Evolutionary conservation across 2,888 invertebrate species (phyloP).

Genomic region (Nomada hirtipes): DNA sequence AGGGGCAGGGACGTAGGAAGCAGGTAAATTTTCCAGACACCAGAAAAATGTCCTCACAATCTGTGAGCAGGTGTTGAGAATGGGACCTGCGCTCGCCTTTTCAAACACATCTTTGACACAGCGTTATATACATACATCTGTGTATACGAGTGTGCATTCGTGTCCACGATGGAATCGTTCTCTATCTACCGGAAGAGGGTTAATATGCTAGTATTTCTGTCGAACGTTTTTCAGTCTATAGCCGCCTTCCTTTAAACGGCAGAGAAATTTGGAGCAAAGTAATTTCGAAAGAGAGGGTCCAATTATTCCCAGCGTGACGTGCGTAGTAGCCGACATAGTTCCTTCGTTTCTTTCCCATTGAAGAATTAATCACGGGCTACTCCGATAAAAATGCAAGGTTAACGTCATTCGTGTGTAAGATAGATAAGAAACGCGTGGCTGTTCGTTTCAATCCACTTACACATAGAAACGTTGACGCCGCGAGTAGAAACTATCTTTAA

Average conservation of each 20-base stretch:
- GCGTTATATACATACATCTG: not conserved
- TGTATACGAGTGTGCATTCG: not conserved
- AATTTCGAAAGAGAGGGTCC: not conserved
- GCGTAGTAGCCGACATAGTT: not conserved
- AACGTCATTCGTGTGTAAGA: slow-evolving; percentile 42
- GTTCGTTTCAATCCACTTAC: slow-evolving; percentile 12
- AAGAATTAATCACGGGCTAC: slow-evolving; percentile 22
- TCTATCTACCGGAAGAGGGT: not conserved
- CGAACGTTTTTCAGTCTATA: not conserved
- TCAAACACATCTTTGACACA: slow-evolving; percentile 10
- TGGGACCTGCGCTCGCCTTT: slow-evolving; percentile 40
- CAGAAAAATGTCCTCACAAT: slow-evolving; percentile 50
- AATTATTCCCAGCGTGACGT: not conserved
- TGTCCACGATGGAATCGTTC: slow-evolving; percentile 12
- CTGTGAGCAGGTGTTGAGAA: slow-evolving; percentile 55
- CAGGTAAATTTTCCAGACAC: slow-evolving; percentile 40
- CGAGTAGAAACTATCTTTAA: slow-evolving; percentile 30
- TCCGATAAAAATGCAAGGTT: slow-evolving; percentile 53
- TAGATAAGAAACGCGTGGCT: slow-evolving; percentile 33
- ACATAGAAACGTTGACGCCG: not conserved
- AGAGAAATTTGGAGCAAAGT: not conserved
- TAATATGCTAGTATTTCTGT: slow-evolving; percentile 5
- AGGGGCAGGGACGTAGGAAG: not conserved
- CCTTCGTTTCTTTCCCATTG: not conserved
- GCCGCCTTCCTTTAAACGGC: too few species aligned